phyloP scores from a whole-genome alignment of 2,888 invertebrate species.

The Fragum whitleyi region DNA sequence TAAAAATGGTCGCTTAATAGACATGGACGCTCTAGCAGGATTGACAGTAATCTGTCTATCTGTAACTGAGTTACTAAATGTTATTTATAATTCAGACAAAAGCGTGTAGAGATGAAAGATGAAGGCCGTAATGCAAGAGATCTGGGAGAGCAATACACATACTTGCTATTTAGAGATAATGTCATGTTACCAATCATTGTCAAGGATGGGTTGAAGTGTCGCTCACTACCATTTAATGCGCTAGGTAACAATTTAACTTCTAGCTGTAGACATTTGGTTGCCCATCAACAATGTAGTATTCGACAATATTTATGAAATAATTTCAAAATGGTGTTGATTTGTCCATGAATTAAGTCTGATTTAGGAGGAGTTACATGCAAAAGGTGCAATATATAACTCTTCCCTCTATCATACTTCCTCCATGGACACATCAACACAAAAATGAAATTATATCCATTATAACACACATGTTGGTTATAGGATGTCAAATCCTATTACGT shows the following conservation, averaged over 20 bases:
- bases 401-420: not conserved
- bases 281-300: not conserved
- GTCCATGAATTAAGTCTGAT: too few species aligned
- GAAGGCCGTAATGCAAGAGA: slow-evolving; percentile 64
- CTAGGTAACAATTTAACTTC: too few species aligned
- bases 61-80: too few species aligned
- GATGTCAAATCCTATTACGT: too few species aligned
- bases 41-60: too few species aligned
- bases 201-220: slow-evolving; percentile 70
- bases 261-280: not conserved
- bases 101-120: slow-evolving; percentile 76
- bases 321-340: not conserved
- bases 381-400: not conserved
- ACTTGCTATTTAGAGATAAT: slow-evolving; percentile 59
- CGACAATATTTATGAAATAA: not conserved
- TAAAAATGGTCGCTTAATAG: too few species aligned
- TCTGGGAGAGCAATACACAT: slow-evolving; percentile 76
- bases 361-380: too few species aligned
- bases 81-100: slow-evolving; percentile 63
- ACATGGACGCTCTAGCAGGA: too few species aligned
- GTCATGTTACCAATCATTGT: slow-evolving; percentile 60
- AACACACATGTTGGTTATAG: too few species aligned
- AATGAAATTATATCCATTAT: too few species aligned
- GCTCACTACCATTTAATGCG: slow-evolving; percentile 61
- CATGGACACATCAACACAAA: too few species aligned